Evolutionary conservation across 2,888 invertebrate genomes (phyloP), one percentile per base, ranked within the genome.

Genomic region (Ectemnius cavifrons): DNA sequence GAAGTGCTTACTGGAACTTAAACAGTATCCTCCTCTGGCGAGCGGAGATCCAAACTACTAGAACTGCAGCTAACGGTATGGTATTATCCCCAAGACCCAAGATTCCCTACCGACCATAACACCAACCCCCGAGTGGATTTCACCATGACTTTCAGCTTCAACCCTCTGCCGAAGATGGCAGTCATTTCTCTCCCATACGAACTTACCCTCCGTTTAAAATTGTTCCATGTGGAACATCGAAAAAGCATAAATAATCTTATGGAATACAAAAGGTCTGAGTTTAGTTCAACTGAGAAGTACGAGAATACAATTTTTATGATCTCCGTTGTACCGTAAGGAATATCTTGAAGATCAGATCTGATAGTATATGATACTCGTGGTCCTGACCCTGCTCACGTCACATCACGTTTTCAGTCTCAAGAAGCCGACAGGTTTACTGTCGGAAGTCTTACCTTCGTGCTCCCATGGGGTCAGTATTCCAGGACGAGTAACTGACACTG

Each of bases 401-500:
- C 73, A 76, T 80, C 73, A 73, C 66, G 71, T 81, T 82, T 81
- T 67, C 72, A 75, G 72, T 73, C 69, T 66, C 71, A 57, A 73
- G 73, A 80, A 72, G 73, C 76, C 73, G 68, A 73, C 73, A 76
- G 71, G 69, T 73, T 75, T 49, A 64, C 74, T 67, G 74, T 73
- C 71, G 83, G 64, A 75, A 71, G 67, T 79, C 79, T 81, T 79
- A 71, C 67, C 81, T 75, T 64, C 70, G 66, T 58, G 81, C 79
- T 88, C 88, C 88, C 87, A 77, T 73, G 89, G 87, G 88, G 85
- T 81, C 82, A 81, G 87, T 86, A 87, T 88, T 87, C 85, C 84
- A 85, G 86, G 84, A 87, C 81, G 81, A 83, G 81, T 84, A 88
- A 87, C 89, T 88, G 90, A 89, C 88, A 87, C 84, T 84, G 86